These are phyloP conservation scores for Sandelia bainsii DNA, from an alignment of 2,797 vertebrate genomes.

Conservation along the genomic window DNA sequence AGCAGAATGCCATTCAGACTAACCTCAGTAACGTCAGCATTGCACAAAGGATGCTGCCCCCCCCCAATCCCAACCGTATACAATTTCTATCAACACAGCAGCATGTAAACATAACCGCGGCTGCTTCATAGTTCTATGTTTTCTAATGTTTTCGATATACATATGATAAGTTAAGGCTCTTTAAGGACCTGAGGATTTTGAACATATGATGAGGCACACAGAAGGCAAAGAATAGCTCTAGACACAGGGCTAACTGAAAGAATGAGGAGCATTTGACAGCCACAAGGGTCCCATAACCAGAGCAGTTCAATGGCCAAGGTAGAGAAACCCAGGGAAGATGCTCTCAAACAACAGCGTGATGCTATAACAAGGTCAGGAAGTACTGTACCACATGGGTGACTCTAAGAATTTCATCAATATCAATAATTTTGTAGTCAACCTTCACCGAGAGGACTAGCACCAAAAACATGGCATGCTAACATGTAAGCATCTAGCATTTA, in stretches of 20 bases:
- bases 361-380: slow-evolving; percentile 29
- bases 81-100: slow-evolving; percentile 67
- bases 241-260: slow-evolving; percentile 74
- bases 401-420: slow-evolving; percentile 38
- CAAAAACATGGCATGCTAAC: slow-evolving; percentile 10
- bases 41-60: slow-evolving; percentile 60
- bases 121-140: slow-evolving; percentile 64
- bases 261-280: slow-evolving; percentile 68
- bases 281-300: slow-evolving; percentile 45
- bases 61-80: slow-evolving; percentile 39
- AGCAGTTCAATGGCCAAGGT: slow-evolving; percentile 43
- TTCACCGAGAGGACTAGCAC: slow-evolving; percentile 19
- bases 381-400: slow-evolving; percentile 21
- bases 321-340: slow-evolving; percentile 57
- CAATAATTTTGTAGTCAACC: slow-evolving; percentile 19
- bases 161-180: slow-evolving; percentile 88
- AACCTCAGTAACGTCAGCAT: slow-evolving; percentile 58
- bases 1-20: slow-evolving; percentile 67
- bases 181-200: slow-evolving; percentile 89
- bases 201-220: slow-evolving; percentile 89
- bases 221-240: slow-evolving; percentile 86
- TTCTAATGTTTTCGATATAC: slow-evolving; percentile 75
- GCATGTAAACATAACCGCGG: slow-evolving; percentile 72
- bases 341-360: slow-evolving; percentile 36
- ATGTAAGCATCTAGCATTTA: not conserved